A percentile compares a stretch with the other conserved stretches of the same genome.
Conservation (phyloP, 2,797 vertebrate species). For the Anguilla marmorata region DNA sequence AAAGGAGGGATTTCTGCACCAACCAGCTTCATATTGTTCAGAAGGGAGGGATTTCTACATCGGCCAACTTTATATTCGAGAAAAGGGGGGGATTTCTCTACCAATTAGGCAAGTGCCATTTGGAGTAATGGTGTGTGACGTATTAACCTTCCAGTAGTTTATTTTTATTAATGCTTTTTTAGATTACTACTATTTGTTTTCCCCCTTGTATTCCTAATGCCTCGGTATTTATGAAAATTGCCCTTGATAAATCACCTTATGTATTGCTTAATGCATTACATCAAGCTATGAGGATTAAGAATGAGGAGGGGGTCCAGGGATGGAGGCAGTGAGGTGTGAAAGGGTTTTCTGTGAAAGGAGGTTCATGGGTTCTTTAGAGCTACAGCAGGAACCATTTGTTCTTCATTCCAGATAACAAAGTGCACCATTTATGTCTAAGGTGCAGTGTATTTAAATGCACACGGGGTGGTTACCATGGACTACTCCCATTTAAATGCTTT, state of each 20-base stretch:
- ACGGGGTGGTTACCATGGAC: not conserved
- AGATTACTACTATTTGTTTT: not conserved
- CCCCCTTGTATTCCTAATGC: not conserved
- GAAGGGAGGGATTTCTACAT: not conserved
- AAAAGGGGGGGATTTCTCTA: not conserved
- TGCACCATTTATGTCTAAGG: not conserved
- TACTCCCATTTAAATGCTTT: not conserved
- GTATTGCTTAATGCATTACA: not conserved
- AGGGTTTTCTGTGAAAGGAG: not conserved
- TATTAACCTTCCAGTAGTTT: conserved; percentile 12
- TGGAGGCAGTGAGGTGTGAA: not conserved
- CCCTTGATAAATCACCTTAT: not conserved
- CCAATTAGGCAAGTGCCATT: conserved; percentile 15
- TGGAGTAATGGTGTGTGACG: conserved; percentile 27
- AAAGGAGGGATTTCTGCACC: not conserved
- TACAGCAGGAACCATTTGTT: conserved; percentile 37
- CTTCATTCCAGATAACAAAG: conserved; percentile 8
- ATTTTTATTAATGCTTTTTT: conserved; percentile 8
- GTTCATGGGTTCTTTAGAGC: not conserved
- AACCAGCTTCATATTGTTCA: not conserved
- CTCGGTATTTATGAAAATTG: not conserved
- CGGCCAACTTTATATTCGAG: not conserved
- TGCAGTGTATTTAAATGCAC: not conserved
- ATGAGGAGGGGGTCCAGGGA: not conserved
- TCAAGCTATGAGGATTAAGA: not conserved